Evolutionary conservation across 1,140 invertebrate genomes (phyloP), one percentile per base, ranked within the genome.

Genomic region (Maniola jurtina): DNA sequence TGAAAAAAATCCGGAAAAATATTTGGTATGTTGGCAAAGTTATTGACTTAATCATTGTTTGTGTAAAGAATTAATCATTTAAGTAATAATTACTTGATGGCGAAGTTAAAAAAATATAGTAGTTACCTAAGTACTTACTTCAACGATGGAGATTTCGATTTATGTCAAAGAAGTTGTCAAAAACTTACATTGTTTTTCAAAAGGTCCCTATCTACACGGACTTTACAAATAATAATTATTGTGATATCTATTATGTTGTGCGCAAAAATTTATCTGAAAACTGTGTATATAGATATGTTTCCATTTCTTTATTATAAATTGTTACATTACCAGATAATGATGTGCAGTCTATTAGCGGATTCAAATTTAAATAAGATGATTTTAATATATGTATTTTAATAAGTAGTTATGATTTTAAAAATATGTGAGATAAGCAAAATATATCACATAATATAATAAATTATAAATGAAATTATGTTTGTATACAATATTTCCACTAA

Each of bases 201-300:
- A 45, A 50, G 16, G 47, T 25, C 25, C 48, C 45, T 7, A 33
- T 54, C 48, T 61, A 54, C 61, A 42, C 62, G 42, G 16, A 48
- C 25, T 25, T 4, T 15, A 48, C 14, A 57, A n/a, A 45, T 54
- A 40, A 35, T 56, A 63, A 55, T 11, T 45, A 45, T 34, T 62
- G 52, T 61, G 64, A 66, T 61, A 45, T 54, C 14, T 71, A 68
- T 61, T 48, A 45, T 64, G 45, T 73, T 73, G 72, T 70, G 72
- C 72, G 72, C 69, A 72, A 75, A 69, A 69, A 71, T 69, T 68
- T 72, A 48, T 69, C 64, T 40, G 45, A 75, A 74, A 73, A 59
- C 63, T 72, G 64, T 69, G 66, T 72, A 77, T 70, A 65, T 62
- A 68, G 74, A 76, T 73, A 73, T 76, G 74, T 76, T 56, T 52